Evolutionary conservation across 1,140 invertebrate species (phyloP), one percentile per base, ranked within the genome.

Genomic region (Frieseomelitta varia): DNA sequence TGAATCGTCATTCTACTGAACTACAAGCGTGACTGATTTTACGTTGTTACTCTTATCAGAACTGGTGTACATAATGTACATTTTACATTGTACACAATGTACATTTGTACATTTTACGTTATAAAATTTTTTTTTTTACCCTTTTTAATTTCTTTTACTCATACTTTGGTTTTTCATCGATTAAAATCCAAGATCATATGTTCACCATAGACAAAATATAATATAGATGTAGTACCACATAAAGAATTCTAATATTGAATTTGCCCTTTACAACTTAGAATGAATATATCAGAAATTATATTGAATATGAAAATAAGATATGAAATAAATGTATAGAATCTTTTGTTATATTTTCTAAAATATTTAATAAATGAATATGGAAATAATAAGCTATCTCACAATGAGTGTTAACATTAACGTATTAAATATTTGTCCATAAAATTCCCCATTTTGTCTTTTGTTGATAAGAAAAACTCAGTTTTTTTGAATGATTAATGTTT

Each of bases 1-100:
- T n/a, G 58, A 34, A 56, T 14, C 19, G 61, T 74, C 58, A 80
- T 73, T 84, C 19, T 4, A 80, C 77, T 84, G 61, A 30, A 4
- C 19, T 19, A 39, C 19, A 67, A 80, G 74, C 51, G 24, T 68
- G 58, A 27, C 56, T 19, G 56, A 30, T 30, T 47, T 51, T 27
- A 30, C 30, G 19, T 19, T 76, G 14, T 47, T 75, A 19, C 21
- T 14, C 47, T 71, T 79, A 84, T 84, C 76, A 76, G 63, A 27
- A n/a, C 14, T n/a, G 2, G 1, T 30, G 11, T 58, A 14, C 10
- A 30, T 19, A 2, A 4, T 24, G 27, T 8, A 1, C 19, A 51
- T 69, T 53, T 1, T 0, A 51, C 27, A 34, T 51, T 83, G 2
- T 12, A 17, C 39, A 47, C 39, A 47, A 47, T 63, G 19, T 55